phyloP scores from a whole-genome alignment of 2,888 invertebrate genomes.

The Rhyacophila evoluta region DNA sequence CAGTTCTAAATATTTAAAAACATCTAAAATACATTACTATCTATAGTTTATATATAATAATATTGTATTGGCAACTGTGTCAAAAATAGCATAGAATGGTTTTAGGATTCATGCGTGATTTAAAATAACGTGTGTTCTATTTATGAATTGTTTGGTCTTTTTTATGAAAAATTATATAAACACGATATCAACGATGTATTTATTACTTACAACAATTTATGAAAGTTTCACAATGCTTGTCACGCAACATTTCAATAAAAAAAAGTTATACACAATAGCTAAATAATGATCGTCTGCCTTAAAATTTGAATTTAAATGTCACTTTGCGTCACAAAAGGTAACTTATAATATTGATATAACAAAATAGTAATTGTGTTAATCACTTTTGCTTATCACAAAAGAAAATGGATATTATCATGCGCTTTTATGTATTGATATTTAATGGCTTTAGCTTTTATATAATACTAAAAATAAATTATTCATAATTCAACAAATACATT shows the following conservation, averaged over 20 bases:
- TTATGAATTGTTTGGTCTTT: not conserved
- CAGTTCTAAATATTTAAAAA: too few relatives aligned
- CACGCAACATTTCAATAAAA: constrained; percentile 4
- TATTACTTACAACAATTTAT: not conserved
- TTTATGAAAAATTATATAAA: not conserved
- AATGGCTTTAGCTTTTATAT: too few relatives aligned
- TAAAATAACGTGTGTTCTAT: not conserved
- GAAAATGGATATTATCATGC: too few relatives aligned
- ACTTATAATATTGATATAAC: not conserved
- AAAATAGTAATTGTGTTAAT: not conserved
- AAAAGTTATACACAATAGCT: not conserved
- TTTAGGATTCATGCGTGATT: not conserved
- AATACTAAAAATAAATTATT: too few relatives aligned
- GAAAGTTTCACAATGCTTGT: not conserved
- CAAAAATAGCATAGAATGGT: not conserved
- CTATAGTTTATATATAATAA: too few relatives aligned
- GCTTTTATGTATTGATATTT: too few relatives aligned
- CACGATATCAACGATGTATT: not conserved
- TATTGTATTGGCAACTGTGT: too few relatives aligned
- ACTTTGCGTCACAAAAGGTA: not conserved
- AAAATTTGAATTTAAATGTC: not conserved
- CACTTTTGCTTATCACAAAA: not conserved
- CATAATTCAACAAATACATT: too few relatives aligned
- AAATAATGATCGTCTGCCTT: not conserved
- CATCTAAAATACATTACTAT: too few relatives aligned